Base-by-base conservation (phyloP, 2,888 invertebrate species). In the Congeria kusceri region DNA sequence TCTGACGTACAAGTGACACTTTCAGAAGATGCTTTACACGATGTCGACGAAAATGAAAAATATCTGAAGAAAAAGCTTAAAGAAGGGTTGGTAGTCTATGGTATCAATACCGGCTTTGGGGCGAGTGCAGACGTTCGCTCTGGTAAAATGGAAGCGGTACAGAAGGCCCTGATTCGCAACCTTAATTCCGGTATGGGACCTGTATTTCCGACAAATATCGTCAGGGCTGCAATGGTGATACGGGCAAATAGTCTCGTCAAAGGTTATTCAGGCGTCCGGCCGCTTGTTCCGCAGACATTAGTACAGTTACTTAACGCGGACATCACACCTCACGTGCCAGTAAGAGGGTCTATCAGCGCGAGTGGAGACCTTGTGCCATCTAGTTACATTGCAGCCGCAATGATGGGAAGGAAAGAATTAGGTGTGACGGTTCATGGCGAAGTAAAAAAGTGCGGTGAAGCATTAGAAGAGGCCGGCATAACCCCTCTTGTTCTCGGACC, bases 351-450 rank as follows among this genome's bases (percentile, higher is more conserved):
- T 2, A 76, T 89, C 39, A 86, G 86, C 57, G 86, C 89, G 49
- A 88, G 87, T 56, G 89, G 88, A 11, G 89, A 88, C 66, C 81
- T 89, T 20, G 83, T 88, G 77, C 88, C 87, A 1, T 67, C 84
- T 18, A 82, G 88, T 3, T 89, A 89, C 67, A 81, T 89, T 27
- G 87, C 88, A 1, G 83, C 87, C 11, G 69, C 79, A 53, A 80
- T 89, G 80, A 77, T 77, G 47, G 88, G 88, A 0, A 59, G 78
- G 13, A 63, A 71, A 28, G 84, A 86, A 29, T 70, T 79, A 23
- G 77, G 69, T 47, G 87, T 87, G 3, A 59, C 56, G 4, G 49
- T 76, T 47, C 58, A 69, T n/a, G 88, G 83, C n/a, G 32, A 67
- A 58, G 61, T 27, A 62, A 68, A 47, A 20, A 44, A 71, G 3